Conservation (phyloP, 2,888 invertebrate genomes). For the Oxytorus armatus region DNA sequence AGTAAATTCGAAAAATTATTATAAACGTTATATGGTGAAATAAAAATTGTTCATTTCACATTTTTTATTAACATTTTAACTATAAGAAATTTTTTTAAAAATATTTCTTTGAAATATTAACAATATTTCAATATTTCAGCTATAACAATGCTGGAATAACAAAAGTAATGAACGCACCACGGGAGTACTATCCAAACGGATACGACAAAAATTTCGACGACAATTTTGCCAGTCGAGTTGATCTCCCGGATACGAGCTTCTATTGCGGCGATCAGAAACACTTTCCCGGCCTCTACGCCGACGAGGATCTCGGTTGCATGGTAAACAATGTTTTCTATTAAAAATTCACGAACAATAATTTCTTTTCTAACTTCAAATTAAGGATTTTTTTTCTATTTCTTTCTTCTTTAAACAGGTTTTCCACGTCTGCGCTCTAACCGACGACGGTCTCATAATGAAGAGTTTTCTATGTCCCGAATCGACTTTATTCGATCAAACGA, state of each 20-base stretch:
- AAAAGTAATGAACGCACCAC: slow-evolving; percentile 95
- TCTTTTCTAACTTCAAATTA: too few relatives aligned
- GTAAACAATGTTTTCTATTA: slow-evolving; percentile 86
- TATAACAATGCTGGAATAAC: slow-evolving; percentile 82
- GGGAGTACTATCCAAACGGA: slow-evolving; percentile 94
- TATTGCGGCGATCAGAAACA: slow-evolving; percentile 95
- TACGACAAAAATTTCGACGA: slow-evolving; percentile 96
- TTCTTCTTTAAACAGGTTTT: slow-evolving; percentile 88
- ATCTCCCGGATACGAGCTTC: slow-evolving; percentile 93
- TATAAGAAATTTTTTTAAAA: slow-evolving; percentile 23
- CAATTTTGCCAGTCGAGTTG: slow-evolving; percentile 93
- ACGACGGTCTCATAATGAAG: slow-evolving; percentile 95
- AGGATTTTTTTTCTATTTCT: slow-evolving; percentile 66
- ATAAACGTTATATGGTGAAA: too few relatives aligned
- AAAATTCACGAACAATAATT: too few relatives aligned
- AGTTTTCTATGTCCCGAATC: slow-evolving; percentile 96
- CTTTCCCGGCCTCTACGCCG: slow-evolving; percentile 95
- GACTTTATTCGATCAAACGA: slow-evolving; percentile 95
- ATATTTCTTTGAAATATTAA: not conserved
- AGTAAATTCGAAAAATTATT: too few relatives aligned
- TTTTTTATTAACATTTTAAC: too few relatives aligned
- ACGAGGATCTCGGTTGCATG: slow-evolving; percentile 95
- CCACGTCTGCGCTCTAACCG: slow-evolving; percentile 95
- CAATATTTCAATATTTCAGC: too few relatives aligned
- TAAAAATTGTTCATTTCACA: too few relatives aligned